A percentile compares a stretch with the other conserved stretches of the same genome.
Evolutionary conservation across 1,140 invertebrate species (phyloP).

Genomic region (Bombus pascuorum): DNA sequence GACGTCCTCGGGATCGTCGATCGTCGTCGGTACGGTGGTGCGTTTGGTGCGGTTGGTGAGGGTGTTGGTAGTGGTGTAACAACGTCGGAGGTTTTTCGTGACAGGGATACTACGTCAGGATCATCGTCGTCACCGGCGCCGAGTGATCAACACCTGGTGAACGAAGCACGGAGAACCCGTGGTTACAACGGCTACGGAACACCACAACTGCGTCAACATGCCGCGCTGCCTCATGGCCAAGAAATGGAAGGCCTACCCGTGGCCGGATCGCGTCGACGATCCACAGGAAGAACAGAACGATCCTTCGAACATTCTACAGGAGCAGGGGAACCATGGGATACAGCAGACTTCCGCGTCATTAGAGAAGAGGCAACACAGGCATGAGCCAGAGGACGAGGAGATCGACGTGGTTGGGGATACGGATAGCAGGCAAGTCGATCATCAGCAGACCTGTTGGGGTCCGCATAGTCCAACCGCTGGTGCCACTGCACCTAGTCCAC

Average conservation of each 20-base stretch:
- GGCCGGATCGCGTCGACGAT: constrained; percentile 87
- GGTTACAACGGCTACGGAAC: not conserved
- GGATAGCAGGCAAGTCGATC: constrained; percentile 68
- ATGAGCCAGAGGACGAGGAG: constrained; percentile 89
- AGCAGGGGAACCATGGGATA: constrained; percentile 45
- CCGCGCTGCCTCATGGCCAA: constrained; percentile 94
- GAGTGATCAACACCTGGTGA: constrained; percentile 8
- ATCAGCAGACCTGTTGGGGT: constrained; percentile 85
- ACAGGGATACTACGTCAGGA: constrained; percentile 21
- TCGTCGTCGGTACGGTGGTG: constrained; percentile 52
- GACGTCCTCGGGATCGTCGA: constrained; percentile 42
- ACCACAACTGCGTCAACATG: constrained; percentile 80
- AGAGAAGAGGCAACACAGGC: constrained; percentile 61
- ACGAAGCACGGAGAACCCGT: not conserved
- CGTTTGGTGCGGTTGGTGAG: constrained; percentile 57
- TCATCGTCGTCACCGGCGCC: constrained; percentile 14
- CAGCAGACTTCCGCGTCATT: constrained; percentile 51
- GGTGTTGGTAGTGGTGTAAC: constrained; percentile 56
- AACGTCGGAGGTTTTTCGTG: constrained; percentile 16
- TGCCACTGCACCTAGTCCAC: constrained; percentile 88
- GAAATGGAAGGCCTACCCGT: constrained; percentile 94
- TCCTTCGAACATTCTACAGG: constrained; percentile 29
- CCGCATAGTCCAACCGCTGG: constrained; percentile 89
- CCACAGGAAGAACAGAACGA: constrained; percentile 64
- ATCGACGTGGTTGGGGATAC: constrained; percentile 90